Base-by-base conservation (phyloP, 2,888 invertebrate species). In the Drosophila sordidula region DNA sequence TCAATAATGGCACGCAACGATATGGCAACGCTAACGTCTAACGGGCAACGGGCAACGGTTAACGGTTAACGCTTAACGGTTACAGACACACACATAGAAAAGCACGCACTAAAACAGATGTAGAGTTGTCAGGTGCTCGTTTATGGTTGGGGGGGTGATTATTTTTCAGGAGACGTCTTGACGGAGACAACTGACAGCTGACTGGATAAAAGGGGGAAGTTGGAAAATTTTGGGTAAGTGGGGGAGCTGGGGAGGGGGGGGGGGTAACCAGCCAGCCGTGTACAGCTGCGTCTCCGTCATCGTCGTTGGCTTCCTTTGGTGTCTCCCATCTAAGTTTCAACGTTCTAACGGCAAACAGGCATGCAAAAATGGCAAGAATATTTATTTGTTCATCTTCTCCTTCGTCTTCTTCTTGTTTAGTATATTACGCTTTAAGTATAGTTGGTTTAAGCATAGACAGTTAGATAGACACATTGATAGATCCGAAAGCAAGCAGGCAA, bases 101-200 rank as follows among this genome's bases (percentile, higher is more conserved):
- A 75, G 68, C 68, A 68, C 73, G 75, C 75, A 68, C 73, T 68
- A 73, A 68, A 67, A 65, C 67, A 78, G 47, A 62, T 66, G 51
- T 63, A 45, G 56, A 59, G 44, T 62, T 47, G 46, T 72, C 58
- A 77, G 62, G 45, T 77, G 56, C 14, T 62, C 52, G 18, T 25
- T 46, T 32, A 18, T 34, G 47, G 26, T 32, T n/a, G n/a, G 58
- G 47, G 41, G 46, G 49, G 51, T 4, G 1, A 4, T 34, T 34
- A 4, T 12, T 42, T 26, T 22, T 34, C 50, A 34, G 44, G 54
- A 71, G 77, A 57, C 57, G 49, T 68, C 75, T 45, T 42, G 52
- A 62, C 52, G 50, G 54, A 75, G 57, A 72, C 67, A 52, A 58
- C 62, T 56, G 75, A 77, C 75, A 72, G 54, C 61, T 39, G 44